phyloP scores from a whole-genome alignment of 2,888 invertebrate species.

The Drosophila meridiana region DNA sequence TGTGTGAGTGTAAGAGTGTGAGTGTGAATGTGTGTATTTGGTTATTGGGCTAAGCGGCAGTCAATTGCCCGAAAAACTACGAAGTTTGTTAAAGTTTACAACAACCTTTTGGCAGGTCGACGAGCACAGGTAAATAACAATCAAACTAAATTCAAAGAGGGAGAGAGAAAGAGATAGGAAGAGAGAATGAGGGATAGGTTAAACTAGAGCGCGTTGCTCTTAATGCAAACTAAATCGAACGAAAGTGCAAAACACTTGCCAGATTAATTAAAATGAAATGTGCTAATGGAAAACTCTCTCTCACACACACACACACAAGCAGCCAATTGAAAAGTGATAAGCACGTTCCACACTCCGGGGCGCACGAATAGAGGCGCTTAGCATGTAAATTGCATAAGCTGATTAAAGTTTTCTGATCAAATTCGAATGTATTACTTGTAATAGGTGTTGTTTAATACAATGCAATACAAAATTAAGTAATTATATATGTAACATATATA shows the following conservation, averaged over 20 bases:
- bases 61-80: constrained; percentile 55
- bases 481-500: too few relatives aligned
- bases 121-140: constrained; percentile 27
- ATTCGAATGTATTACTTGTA: not conserved
- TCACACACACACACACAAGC: constrained; percentile 12
- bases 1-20: constrained; percentile 8
- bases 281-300: constrained; percentile 51
- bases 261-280: constrained; percentile 71
- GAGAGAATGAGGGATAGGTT: not conserved
- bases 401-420: not conserved
- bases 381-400: not conserved
- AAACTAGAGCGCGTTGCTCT: constrained; percentile 20
- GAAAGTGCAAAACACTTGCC: constrained; percentile 63
- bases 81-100: constrained; percentile 47
- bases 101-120: constrained; percentile 41
- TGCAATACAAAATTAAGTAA: not conserved
- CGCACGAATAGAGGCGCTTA: constrained; percentile 3
- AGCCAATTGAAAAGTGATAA: constrained; percentile 6
- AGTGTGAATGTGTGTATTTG: not conserved
- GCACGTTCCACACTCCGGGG: constrained; percentile 6
- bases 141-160: not conserved
- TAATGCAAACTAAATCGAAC: constrained; percentile 64
- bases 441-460: not conserved
- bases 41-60: constrained; percentile 23
- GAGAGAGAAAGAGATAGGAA: not conserved